These are phyloP conservation scores for Drosophila trapezifrons DNA, from an alignment of 1,140 invertebrate species.

Conservation along the genomic window DNA sequence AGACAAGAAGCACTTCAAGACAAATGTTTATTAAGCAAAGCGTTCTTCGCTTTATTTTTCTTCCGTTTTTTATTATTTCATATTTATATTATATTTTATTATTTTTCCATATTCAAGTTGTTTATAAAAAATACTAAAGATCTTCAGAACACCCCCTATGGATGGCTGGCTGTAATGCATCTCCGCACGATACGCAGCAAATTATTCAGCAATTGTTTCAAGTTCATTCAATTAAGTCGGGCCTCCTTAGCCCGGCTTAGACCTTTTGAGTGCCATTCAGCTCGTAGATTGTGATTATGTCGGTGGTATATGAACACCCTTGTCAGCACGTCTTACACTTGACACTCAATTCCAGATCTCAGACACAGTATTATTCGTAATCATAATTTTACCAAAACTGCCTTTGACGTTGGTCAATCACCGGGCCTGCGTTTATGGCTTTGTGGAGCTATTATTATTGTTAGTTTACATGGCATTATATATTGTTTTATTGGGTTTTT, in stretches of 20 bases:
- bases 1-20: too few relatives aligned
- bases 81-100: neutral
- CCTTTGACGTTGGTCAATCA: constrained; percentile 40
- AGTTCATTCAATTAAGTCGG: constrained; percentile 66
- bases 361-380: constrained; percentile 20
- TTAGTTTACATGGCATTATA: constrained; percentile 56
- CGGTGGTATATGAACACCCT: constrained; percentile 19
- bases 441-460: constrained; percentile 43
- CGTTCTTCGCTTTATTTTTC: too few relatives aligned
- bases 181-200: constrained; percentile 33
- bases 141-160: constrained; percentile 29
- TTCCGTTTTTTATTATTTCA: neutral
- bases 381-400: constrained; percentile 27
- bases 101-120: neutral
- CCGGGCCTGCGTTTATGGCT: constrained; percentile 7
- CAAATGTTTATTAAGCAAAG: too few relatives aligned
- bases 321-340: constrained; percentile 33
- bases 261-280: constrained; percentile 58
- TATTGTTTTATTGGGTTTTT: constrained; percentile 54
- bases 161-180: constrained; percentile 13
- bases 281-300: constrained; percentile 34
- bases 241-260: constrained; percentile 28
- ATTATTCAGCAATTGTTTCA: constrained; percentile 72
- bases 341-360: constrained; percentile 44
- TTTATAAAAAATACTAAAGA: neutral